These are phyloP conservation scores for Operophtera brumata DNA, from an alignment of 2,888 invertebrate genomes.

Conservation along the genomic window DNA sequence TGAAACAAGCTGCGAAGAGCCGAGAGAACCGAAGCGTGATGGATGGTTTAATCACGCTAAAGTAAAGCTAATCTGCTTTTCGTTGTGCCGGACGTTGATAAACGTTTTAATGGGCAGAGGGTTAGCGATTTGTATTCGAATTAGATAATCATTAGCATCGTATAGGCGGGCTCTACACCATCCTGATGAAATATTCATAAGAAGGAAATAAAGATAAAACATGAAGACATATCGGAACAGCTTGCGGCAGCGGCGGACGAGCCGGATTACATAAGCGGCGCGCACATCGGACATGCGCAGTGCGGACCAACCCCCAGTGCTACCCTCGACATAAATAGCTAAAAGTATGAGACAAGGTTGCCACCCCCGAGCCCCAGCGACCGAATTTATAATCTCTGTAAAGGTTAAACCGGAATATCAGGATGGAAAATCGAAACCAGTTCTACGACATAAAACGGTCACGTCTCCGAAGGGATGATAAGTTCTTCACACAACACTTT, in stretches of 20 bases:
- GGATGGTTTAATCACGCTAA: slow-evolving; percentile 40
- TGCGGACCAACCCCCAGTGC: slow-evolving; percentile 60
- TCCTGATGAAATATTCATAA: slow-evolving; percentile 56
- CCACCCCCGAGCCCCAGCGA: slow-evolving; percentile 72
- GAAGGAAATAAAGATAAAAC: slow-evolving; percentile 36
- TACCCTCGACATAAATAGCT: slow-evolving; percentile 79
- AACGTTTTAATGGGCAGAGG: slow-evolving; percentile 16
- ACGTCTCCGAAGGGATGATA: slow-evolving; percentile 40
- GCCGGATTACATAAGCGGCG: slow-evolving; percentile 71
- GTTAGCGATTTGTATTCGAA: slow-evolving; percentile 27
- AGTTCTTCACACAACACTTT: slow-evolving; percentile 1
- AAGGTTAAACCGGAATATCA: slow-evolving; percentile 76
- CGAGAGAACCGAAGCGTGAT: slow-evolving; percentile 37
- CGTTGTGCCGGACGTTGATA: slow-evolving; percentile 23
- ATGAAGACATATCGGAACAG: slow-evolving; percentile 37
- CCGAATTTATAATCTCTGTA: slow-evolving; percentile 77
- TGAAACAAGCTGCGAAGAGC: slow-evolving; percentile 45
- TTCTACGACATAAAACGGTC: slow-evolving; percentile 51
- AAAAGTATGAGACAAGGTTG: slow-evolving; percentile 79
- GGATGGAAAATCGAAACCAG: slow-evolving; percentile 67
- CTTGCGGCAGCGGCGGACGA: slow-evolving; percentile 44
- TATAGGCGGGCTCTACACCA: slow-evolving; percentile 35
- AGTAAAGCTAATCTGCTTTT: slow-evolving; percentile 34
- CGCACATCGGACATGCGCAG: slow-evolving; percentile 67
- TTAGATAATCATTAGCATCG: slow-evolving; percentile 41